phyloP scores from a whole-genome alignment of 2,888 invertebrate genomes.

The Chymomyza amoena region DNA sequence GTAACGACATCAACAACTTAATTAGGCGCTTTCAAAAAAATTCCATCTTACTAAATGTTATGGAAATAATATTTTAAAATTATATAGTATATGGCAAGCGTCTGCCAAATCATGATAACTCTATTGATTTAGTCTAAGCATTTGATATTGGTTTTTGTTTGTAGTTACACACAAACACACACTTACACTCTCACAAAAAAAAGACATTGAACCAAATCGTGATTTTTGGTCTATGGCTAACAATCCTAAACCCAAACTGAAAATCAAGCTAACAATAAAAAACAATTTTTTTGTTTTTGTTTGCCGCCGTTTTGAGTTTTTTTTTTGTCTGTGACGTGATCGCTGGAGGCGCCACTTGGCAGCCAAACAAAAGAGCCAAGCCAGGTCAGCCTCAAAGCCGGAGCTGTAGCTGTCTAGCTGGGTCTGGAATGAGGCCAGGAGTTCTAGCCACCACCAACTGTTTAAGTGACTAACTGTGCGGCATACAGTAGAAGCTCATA shows the following conservation, averaged over 20 bases:
- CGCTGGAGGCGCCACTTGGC: constrained; percentile 73
- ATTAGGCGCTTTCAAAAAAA: constrained; percentile 55
- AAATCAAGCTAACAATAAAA: constrained; percentile 48
- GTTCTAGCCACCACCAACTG: constrained; percentile 52
- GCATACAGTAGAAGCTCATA: background rate
- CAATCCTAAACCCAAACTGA: constrained; percentile 53
- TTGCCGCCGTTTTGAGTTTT: constrained; percentile 38
- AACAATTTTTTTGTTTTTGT: constrained; percentile 29
- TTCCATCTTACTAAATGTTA: constrained; percentile 28
- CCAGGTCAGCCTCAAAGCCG: constrained; percentile 13
- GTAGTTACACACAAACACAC: constrained; percentile 17
- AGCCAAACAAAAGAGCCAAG: constrained; percentile 63
- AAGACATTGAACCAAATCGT: constrained; percentile 71
- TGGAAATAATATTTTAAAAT: constrained; percentile 41
- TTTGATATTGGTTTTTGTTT: constrained; percentile 17
- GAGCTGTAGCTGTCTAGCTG: constrained; percentile 44
- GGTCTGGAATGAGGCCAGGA: constrained; percentile 44
- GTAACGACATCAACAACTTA: constrained; percentile 32
- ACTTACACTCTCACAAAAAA: background rate
- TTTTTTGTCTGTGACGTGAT: constrained; percentile 75
- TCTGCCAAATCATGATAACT: constrained; percentile 39
- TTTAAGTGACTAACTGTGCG: background rate
- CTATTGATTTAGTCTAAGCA: constrained; percentile 60
- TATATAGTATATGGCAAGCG: constrained; percentile 32
- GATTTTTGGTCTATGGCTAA: constrained; percentile 52